Conservation (phyloP, 2,797 vertebrate genomes). For the Heteromormyrus szaboi region DNA sequence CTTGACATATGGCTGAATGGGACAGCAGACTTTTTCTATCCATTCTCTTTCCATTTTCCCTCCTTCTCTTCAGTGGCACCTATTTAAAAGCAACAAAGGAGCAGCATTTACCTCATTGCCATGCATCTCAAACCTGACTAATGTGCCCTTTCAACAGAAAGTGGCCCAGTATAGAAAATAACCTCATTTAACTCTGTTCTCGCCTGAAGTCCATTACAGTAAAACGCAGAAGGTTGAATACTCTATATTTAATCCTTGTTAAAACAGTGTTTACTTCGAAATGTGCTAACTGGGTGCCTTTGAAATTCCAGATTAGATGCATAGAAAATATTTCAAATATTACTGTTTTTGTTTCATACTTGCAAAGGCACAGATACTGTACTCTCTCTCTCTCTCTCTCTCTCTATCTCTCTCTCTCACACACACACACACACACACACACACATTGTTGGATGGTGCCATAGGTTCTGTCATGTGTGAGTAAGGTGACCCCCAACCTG, state of each 20-base stretch:
- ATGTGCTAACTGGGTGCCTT: not conserved
- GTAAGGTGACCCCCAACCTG: not conserved
- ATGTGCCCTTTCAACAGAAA: conserved; percentile 2
- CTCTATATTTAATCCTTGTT: not conserved
- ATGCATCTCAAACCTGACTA: not conserved
- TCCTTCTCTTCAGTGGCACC: not conserved
- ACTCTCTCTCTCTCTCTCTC: not conserved
- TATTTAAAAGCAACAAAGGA: conserved; percentile 13
- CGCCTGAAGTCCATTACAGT: not conserved
- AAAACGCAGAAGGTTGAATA: not conserved
- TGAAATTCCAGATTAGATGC: not conserved
- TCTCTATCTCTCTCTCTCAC: not conserved
- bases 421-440: not conserved
- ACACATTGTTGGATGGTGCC: not conserved
- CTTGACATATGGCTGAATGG: not conserved
- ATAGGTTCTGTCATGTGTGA: not conserved
- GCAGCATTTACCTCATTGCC: not conserved
- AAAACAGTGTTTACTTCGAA: conserved; percentile 3
- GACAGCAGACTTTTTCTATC: not conserved
- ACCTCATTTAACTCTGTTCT: not conserved
- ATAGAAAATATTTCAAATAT: not conserved
- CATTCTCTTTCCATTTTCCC: not conserved
- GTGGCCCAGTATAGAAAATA: not conserved
- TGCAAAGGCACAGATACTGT: not conserved
- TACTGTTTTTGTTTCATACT: not conserved